Percentiles rank a stretch among this genome's conserved stretches.
phyloP scores from a whole-genome alignment of 2,888 invertebrate genomes.

The Epinotia bilunana region DNA sequence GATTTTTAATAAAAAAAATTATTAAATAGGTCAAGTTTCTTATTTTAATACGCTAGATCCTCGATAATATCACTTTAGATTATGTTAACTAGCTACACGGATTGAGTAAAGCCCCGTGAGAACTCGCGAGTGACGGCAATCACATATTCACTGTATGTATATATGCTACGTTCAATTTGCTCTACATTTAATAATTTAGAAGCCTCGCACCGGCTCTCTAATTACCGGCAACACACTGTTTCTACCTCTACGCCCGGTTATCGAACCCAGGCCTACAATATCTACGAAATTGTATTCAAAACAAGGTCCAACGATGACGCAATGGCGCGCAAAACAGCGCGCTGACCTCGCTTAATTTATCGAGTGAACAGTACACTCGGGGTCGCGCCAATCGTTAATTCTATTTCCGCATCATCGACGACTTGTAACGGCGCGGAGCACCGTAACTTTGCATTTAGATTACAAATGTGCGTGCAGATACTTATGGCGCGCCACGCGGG shows the following conservation, averaged over 20 bases:
- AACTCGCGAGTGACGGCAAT: conserved; percentile 72
- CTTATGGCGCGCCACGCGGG: conserved; percentile 64
- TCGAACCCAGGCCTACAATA: conserved; percentile 55
- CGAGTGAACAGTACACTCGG: conserved; percentile 54
- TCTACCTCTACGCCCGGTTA: conserved; percentile 73
- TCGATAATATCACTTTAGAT: conserved; percentile 46
- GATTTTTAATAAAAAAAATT: too few relatives aligned
- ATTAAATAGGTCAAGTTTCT: too few relatives aligned
- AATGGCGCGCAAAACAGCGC: conserved; percentile 58
- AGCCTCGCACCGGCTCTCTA: conserved; percentile 67
- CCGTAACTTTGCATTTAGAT: conserved; percentile 65
- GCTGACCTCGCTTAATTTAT: conserved; percentile 72
- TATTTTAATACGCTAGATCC: neutral
- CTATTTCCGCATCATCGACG: conserved; percentile 74
- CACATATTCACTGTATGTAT: conserved; percentile 59
- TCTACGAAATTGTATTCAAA: conserved; percentile 61
- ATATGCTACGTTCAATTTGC: conserved; percentile 58
- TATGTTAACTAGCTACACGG: conserved; percentile 55
- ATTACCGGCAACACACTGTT: conserved; percentile 66
- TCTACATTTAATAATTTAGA: conserved; percentile 67
- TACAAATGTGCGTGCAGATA: conserved; percentile 56
- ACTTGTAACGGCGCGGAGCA: conserved; percentile 55
- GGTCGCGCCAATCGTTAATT: conserved; percentile 70
- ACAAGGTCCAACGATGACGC: conserved; percentile 74
- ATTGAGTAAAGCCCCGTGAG: conserved; percentile 66